Base-by-base conservation (phyloP, 2,797 vertebrate species). In the Harpagifer antarcticus region DNA sequence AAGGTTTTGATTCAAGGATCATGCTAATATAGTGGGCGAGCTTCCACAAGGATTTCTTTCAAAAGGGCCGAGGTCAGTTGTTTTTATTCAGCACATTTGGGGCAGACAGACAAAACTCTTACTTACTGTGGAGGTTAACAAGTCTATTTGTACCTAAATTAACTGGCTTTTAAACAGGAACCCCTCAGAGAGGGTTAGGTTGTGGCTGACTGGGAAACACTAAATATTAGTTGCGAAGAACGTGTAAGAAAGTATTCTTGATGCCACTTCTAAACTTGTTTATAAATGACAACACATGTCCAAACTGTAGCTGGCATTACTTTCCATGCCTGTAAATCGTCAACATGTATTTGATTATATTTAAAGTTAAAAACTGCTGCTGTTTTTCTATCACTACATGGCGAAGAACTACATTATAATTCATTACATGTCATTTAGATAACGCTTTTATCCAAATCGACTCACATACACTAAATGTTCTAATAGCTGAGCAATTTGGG, bases 1-100 rank as follows among this genome's bases (percentile, higher is more conserved):
- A 20, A 47, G 55, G 10, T 67, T 58, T 37, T 61, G 19, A 79
- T 73, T 53, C 60, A 72, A 72, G 50, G 16, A 3, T 68, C 14
- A 1, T 52, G 42, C 17, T 66, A 12, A 52, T 53, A 10, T 37
- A 66, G 52, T 10, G 17, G 17, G 0, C 53, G 31, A 42, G 12
- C 68, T 79, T 61, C 3, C 50, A 61, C 12, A 13, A 40, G 23
- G 67, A 37, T 37, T 37, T 23, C 54, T 17, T 64, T 44, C 14
- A 8, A 56, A 72, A 55, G 44, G 1, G 19, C 2, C 13, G 9
- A 42, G 50, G 33, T 75, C 16, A 59, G 15, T 6, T 44, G 8
- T 47, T 59, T 67, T 12, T 27, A 67, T 23, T 53, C 5, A 44
- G 40, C 6, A 37, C 4, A 16, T 60, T 14, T 50, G 6, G 65